These are phyloP conservation scores for Tuta absoluta DNA, from an alignment of 2,888 invertebrate species.

Conservation along the genomic window DNA sequence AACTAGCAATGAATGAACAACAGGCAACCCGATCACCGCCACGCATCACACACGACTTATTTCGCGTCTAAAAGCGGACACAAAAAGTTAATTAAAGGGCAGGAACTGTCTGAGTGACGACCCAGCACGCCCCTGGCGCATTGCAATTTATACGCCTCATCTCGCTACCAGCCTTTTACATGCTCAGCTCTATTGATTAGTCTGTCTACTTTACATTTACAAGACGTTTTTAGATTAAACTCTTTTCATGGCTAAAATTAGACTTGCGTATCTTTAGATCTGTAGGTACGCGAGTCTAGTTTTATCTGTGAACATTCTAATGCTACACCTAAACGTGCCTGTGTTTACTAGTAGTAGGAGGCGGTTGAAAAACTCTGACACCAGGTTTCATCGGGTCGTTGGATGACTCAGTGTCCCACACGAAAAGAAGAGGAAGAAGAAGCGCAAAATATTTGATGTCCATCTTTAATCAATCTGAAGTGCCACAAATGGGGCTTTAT, in stretches of 20 bases:
- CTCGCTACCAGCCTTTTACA: conserved; percentile 59
- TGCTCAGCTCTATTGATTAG: conserved; percentile 54
- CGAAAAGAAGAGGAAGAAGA: no score
- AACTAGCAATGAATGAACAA: background rate
- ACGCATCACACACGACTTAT: conserved; percentile 20
- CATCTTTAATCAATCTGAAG: no score
- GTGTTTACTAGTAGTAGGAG: no score
- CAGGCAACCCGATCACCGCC: background rate
- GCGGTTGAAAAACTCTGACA: no score
- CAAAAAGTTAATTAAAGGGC: conserved; percentile 73
- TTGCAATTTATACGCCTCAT: conserved; percentile 66
- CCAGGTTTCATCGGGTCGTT: no score
- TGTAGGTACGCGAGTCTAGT: no score
- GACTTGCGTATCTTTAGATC: no score
- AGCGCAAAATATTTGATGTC: no score
- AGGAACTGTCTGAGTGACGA: conserved; percentile 69
- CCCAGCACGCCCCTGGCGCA: conserved; percentile 62
- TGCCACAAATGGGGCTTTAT: no score
- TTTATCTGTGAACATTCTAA: no score
- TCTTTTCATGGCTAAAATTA: background rate
- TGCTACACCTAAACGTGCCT: no score
- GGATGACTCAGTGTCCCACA: no score
- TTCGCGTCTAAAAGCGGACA: conserved; percentile 35
- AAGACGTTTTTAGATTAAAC: conserved; percentile 21
- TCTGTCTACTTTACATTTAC: conserved; percentile 25